Base-by-base conservation (phyloP, 2,888 invertebrate genomes). In the Alentia gelatinosa region DNA sequence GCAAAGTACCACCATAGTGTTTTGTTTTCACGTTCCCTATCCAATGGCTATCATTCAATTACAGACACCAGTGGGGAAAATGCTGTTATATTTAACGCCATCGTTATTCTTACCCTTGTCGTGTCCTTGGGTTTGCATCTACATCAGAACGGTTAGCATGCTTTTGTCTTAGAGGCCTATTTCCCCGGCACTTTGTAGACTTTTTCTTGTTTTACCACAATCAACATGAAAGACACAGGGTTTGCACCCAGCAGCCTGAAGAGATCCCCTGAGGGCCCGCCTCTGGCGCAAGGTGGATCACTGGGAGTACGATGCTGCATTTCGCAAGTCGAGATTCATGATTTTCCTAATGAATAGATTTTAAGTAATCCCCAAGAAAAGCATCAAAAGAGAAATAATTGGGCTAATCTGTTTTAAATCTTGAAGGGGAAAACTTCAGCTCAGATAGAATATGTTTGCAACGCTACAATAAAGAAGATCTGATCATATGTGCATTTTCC, bases 91-190 rank as follows among this genome's bases (percentile, higher is more conserved):
- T 35, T 39, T 19, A 37, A 39, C 79, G 30, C 68, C 12, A 5
- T 35, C 9, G 37, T 79, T 79, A 74, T 79, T 79, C 79, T 79
- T 79, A 37, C 37, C 19, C 37, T 39, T 79, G 79, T 12, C 35
- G 19, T 39, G 79, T 79, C 79, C 79, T 79, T 79, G 79, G n/a
- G 19, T 39, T 15, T 19, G 35, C 37, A 37, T 37, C 35, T 3
- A 39, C 7, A 35, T 79, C 19, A 79, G 63, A 19, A n/a, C 79
- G 26, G 39, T 79, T 12, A 9, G 15, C 63, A 5, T 63, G 15
- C 63, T 37, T 79, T 79, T 79, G 39, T 79, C 79, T 79, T 79
- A 37, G 37, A 79, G 79, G 79, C 39, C 37, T 79, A 23, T 79
- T 39, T 79, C 39, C 39, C 5, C 39, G 4, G 63, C 63, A 12